phyloP scores from a whole-genome alignment of 30 jellyfish, hydroid and myxozoan species.

The Turritopsis rubra region DNA sequence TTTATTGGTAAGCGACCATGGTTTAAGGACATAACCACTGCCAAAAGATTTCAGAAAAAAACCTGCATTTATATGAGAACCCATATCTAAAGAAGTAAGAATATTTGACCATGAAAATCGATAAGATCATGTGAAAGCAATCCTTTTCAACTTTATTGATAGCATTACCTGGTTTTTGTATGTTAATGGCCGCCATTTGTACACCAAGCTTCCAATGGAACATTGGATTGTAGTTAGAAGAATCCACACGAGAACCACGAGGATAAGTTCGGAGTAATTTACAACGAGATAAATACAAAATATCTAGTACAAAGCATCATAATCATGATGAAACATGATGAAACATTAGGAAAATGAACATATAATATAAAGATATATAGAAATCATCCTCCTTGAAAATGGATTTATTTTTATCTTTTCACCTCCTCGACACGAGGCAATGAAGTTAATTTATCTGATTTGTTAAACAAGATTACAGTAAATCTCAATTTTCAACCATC shows the following conservation, averaged over 20 bases:
- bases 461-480: too few relatives aligned
- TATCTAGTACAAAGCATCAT: slow-evolving; percentile 27
- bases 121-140: neutral
- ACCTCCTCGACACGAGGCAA: too few relatives aligned
- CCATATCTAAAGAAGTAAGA: slow-evolving; percentile 37
- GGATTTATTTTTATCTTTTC: too few relatives aligned
- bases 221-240: slow-evolving; percentile 82
- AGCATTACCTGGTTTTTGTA: slow-evolving; percentile 90
- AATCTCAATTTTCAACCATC: too few relatives aligned
- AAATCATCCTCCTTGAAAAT: too few relatives aligned
- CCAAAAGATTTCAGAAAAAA: slow-evolving; percentile 67
- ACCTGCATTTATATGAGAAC: slow-evolving; percentile 70
- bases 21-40: slow-evolving; percentile 69
- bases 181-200: slow-evolving; percentile 80
- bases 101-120: neutral
- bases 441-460: too few relatives aligned
- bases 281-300: slow-evolving; percentile 49
- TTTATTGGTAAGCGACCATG: slow-evolving; percentile 41
- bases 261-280: slow-evolving; percentile 79
- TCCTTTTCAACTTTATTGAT: too few relatives aligned
- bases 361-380: too few relatives aligned
- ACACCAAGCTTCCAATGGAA: slow-evolving; percentile 73
- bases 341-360: too few relatives aligned
- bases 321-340: too few relatives aligned
- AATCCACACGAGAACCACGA: slow-evolving; percentile 71